phyloP scores from a whole-genome alignment of 1,140 invertebrate species.

The Brachystomella parvula region DNA sequence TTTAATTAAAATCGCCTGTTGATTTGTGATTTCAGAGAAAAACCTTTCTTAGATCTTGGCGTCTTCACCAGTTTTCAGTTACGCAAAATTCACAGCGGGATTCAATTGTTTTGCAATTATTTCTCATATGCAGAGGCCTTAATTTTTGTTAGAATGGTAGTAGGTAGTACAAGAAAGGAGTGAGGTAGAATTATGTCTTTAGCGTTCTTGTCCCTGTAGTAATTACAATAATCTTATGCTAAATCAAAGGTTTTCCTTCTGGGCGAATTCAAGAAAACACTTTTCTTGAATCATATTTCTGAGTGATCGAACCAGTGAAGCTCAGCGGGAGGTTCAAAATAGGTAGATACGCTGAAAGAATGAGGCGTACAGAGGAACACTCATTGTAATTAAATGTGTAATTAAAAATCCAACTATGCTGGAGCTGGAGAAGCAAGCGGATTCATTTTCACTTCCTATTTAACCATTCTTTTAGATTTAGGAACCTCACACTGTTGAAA shows the following conservation, averaged over 20 bases:
- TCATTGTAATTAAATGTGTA: neutral
- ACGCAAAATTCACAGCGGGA: neutral
- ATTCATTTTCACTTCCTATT: neutral
- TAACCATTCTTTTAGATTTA: neutral
- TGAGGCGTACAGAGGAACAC: neutral
- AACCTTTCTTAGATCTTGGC: neutral
- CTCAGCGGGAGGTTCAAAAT: neutral
- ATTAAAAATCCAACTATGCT: neutral
- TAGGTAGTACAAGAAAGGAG: too few relatives aligned
- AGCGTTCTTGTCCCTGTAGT: too few relatives aligned
- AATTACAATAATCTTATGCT: too few relatives aligned
- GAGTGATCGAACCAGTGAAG: constrained; percentile 2
- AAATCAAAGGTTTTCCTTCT: neutral
- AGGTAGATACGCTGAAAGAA: neutral
- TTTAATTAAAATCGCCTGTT: neutral
- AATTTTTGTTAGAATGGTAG: neutral
- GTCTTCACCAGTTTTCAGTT: neutral
- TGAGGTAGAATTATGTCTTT: too few relatives aligned
- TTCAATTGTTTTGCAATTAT: neutral
- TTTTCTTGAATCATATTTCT: neutral
- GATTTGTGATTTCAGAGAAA: neutral
- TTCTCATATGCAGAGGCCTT: neutral
- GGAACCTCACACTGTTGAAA: neutral
- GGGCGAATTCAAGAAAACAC: neutral
- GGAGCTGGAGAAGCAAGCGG: neutral